Base-by-base conservation (phyloP, 2,113 vertebrate species). In the Percina caprodes region DNA sequence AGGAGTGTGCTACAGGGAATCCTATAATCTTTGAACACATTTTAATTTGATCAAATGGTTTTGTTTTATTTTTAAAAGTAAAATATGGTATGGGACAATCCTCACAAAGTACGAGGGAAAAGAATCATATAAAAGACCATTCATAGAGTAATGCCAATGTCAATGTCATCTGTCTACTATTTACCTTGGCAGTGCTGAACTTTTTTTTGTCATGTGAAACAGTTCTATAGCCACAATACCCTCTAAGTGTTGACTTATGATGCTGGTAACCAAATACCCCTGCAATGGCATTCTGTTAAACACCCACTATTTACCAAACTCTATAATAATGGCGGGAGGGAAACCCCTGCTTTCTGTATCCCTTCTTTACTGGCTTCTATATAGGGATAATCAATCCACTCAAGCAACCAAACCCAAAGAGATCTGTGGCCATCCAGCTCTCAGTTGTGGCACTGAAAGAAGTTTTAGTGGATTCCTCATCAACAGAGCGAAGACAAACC, bases 371-470 rank as follows among this genome's bases (percentile, higher is more conserved):
- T 73, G 62, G 77, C 63, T 79, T 84, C 80, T 80, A 81, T 77
- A 92, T 83, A 59, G 51, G 81, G 56, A 54, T 78, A 79, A 71
- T 88, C 85, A 86, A 69, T 77, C 71, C 67, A 72, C 48, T 71
- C 11, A 76, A 69, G 69, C 55, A 74, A 89, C 80, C 80, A 82
- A 84, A 83, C 80, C 77, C 72, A 82, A 91, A 59, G 46, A 52
- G 46, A 82, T 83, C 74, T 80, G 77, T 70, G 83, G 85, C 54
- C 65, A 35, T 67, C 15, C 58, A 51, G 66, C 63, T 86, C 74
- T 90, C 70, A 92, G 89, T 86, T 93, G 88, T 93, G 91, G 90
- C 52, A 16, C 33, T 26, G 54, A 63, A 63, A 46, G 24, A 49
- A 56, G 70, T 83, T 88, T 85, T 76, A 82, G 73, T 62, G 60